These are phyloP conservation scores for Drosophila eugracilis DNA, from an alignment of 1,140 invertebrate genomes.

Conservation along the genomic window DNA sequence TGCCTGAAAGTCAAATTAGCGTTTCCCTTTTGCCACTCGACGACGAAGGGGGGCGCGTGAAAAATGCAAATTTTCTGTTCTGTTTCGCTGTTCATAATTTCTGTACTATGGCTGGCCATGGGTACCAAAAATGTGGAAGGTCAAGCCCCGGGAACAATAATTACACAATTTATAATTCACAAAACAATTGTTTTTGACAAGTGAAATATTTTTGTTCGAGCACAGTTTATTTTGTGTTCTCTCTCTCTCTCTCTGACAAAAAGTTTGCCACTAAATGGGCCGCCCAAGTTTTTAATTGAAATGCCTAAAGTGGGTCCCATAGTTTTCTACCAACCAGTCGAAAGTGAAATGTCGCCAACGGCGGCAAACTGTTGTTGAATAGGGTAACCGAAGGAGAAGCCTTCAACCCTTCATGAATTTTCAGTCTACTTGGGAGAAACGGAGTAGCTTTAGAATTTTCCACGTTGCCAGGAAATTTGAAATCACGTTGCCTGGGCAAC, in stretches of 20 bases:
- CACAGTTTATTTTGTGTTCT: too few species aligned
- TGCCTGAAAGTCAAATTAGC: slow-evolving; percentile 58
- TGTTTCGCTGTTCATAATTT: slow-evolving; percentile 44
- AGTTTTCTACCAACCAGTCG: slow-evolving; percentile 35
- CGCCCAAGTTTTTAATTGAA: slow-evolving; percentile 74
- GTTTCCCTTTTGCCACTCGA: slow-evolving; percentile 20
- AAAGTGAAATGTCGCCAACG: slow-evolving; percentile 41
- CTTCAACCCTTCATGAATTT: background rate
- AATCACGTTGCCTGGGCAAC: slow-evolving; percentile 23
- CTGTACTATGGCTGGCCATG: slow-evolving; percentile 43
- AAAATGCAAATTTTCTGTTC: slow-evolving; percentile 63
- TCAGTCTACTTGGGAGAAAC: background rate
- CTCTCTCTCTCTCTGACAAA: slow-evolving; percentile 31
- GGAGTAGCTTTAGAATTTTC: slow-evolving; percentile 28
- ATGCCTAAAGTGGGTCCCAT: slow-evolving; percentile 43
- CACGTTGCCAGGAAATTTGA: slow-evolving; percentile 1
- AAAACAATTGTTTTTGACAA: slow-evolving; percentile 80
- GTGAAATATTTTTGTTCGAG: slow-evolving; percentile 54
- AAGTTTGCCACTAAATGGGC: slow-evolving; percentile 54
- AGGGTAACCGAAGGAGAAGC: slow-evolving; percentile 18
- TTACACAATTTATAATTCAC: slow-evolving; percentile 74
- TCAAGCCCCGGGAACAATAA: slow-evolving; percentile 64
- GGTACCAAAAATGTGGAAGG: slow-evolving; percentile 48
- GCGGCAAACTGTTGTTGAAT: slow-evolving; percentile 20
- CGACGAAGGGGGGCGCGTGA: slow-evolving; percentile 49